Percentiles rank a stretch among this genome's conserved stretches.
Conservation (phyloP, 2,888 invertebrate species). For the Pinctada fucata region DNA sequence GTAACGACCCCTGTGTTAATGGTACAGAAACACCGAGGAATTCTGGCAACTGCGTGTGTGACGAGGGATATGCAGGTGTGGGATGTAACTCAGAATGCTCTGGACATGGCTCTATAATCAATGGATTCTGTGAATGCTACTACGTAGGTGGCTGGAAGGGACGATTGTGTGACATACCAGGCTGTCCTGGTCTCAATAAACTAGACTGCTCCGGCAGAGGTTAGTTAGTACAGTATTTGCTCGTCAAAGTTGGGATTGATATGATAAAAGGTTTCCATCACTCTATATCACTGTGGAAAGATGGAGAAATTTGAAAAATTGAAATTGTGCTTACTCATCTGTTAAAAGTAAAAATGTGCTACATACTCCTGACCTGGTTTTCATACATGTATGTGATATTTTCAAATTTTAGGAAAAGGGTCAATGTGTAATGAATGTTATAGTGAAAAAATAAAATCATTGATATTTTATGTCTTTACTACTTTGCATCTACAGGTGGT, state of each 20-base stretch:
- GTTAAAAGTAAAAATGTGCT: too few species aligned
- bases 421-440: too few species aligned
- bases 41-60: constrained; percentile 59
- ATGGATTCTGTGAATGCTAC: constrained; percentile 57
- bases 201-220: constrained; percentile 67
- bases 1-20: constrained; percentile 57
- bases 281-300: too few species aligned
- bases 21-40: constrained; percentile 54
- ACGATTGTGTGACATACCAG: constrained; percentile 62
- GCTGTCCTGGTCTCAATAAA: constrained; percentile 63
- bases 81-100: constrained; percentile 68
- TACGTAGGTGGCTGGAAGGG: constrained; percentile 65
- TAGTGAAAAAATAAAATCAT: too few species aligned
- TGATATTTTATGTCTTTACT: too few species aligned
- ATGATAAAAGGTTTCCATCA: too few species aligned
- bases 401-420: too few species aligned
- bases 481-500: constrained; percentile 50
- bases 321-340: too few species aligned
- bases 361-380: too few species aligned
- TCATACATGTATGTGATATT: too few species aligned
- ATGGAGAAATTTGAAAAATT: too few species aligned
- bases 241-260: too few species aligned
- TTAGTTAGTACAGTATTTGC: constrained; percentile 28
- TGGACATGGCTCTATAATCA: constrained; percentile 56
- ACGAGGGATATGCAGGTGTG: constrained; percentile 63